phyloP scores from a whole-genome alignment of 2,888 invertebrate species.

The Eulithis testata region DNA sequence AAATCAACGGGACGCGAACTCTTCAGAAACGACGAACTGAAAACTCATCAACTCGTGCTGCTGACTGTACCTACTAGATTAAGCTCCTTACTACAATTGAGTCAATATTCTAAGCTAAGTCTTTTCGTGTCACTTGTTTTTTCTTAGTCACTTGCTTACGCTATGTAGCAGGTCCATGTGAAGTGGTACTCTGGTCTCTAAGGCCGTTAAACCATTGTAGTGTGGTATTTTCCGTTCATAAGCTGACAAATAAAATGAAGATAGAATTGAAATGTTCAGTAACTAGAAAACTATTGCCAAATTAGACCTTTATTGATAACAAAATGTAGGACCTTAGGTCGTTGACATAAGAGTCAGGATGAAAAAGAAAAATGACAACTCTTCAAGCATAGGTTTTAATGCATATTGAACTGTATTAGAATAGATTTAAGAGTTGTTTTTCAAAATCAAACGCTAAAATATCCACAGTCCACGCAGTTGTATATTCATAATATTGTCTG shows the following conservation, averaged over 20 bases:
- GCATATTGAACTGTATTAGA: too few relatives aligned
- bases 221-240: background rate
- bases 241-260: background rate
- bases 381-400: too few relatives aligned
- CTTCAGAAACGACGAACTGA: too few relatives aligned
- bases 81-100: conserved; percentile 30
- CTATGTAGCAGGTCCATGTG: background rate
- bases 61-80: background rate
- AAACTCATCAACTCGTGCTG: background rate
- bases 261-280: background rate
- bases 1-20: too few relatives aligned
- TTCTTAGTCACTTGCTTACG: conserved; percentile 3
- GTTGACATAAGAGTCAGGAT: conserved; percentile 1
- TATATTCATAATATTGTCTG: too few relatives aligned
- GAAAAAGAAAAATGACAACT: too few relatives aligned
- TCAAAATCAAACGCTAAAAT: too few relatives aligned
- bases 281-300: conserved; percentile 10
- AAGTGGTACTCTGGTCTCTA: background rate
- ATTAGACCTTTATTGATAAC: conserved; percentile 5
- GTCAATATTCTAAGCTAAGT: conserved; percentile 29
- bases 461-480: too few relatives aligned
- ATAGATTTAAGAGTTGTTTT: too few relatives aligned
- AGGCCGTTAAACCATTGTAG: conserved; percentile 4
- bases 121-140: conserved; percentile 1
- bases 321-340: conserved; percentile 1